phyloP scores from a whole-genome alignment of 2,797 vertebrate genomes.

The Syndactyla subalaris region DNA sequence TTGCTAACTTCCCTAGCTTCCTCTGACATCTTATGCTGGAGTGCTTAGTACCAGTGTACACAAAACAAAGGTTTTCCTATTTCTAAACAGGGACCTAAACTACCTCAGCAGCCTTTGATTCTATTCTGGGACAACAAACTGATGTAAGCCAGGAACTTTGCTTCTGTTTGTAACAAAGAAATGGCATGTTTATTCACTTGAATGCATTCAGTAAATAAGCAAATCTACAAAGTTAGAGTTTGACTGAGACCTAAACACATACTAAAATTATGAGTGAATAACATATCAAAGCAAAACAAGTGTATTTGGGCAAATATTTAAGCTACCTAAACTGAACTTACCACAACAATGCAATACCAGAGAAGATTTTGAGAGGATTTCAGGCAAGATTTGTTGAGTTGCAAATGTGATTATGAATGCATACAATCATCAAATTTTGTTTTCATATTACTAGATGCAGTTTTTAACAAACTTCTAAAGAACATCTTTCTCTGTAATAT shows the following conservation, averaged over 20 bases:
- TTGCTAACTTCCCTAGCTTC: slow-evolving; percentile 38
- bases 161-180: slow-evolving; percentile 26
- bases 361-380: not conserved
- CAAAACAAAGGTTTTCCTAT: slow-evolving; percentile 60
- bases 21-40: not conserved
- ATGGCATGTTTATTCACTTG: not conserved
- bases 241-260: not conserved
- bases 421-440: not conserved
- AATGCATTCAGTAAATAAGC: not conserved
- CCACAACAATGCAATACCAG: not conserved
- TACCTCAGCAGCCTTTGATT: slow-evolving; percentile 51
- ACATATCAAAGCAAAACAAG: not conserved
- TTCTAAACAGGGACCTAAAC: slow-evolving; percentile 45
- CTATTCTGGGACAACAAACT: slow-evolving; percentile 25
- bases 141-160: slow-evolving; percentile 1
- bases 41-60: not conserved
- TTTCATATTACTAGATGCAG: not conserved
- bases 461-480: not conserved
- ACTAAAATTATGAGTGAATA: not conserved
- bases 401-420: not conserved
- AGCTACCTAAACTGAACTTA: not conserved
- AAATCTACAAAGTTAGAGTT: not conserved
- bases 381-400: not conserved
- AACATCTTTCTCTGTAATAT: not conserved
- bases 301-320: not conserved